Base-by-base conservation (phyloP, 2,797 vertebrate species). In the Lacerta bilineata region DNA sequence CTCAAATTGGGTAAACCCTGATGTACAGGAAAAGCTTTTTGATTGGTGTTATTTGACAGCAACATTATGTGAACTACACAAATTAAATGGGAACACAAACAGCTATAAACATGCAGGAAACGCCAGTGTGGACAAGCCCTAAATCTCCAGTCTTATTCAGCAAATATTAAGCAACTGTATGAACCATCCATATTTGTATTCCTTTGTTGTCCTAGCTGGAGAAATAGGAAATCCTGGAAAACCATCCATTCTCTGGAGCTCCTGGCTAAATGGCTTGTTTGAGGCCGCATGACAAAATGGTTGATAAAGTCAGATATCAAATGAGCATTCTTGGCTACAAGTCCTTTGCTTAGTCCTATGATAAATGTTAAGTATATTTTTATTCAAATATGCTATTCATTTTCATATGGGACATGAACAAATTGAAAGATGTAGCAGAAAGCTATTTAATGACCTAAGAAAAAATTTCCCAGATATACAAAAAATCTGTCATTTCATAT, bases 301-400 rank as follows among this genome's bases (percentile, higher is more conserved):
- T 66, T 33, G 68, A 4, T 8, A 84, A 59, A 80, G 29, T 64
- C 41, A 77, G 66, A 85, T 72, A 36, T 79, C 29, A 46, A 79
- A 85, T 3, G 80, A 41, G 23, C 79, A 2, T 78, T 92, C 41
- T 11, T 84, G 0, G n/a, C 61, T 75, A 27, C 2, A 36, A 29
- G 2, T 1, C 79, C 77, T 74, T 72, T 6, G 68, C 23, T 80
- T 88, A 88, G 2, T 84, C 76, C 9, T 88, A 39, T 89, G 23
- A 59, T 86, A 46, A 88, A 87, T 33, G 91, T 64, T 86, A 91
- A 91, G 85, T 10, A 90, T 3, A 29, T 74, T 74, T 81, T 29
- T 59, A 29, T 86, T 43, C 11, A 88, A 79, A 87, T 43, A 64
- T 3, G 91, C 50, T 77, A 25, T 91, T 92, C n/a, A 50, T 23